Base-by-base conservation (phyloP, 2,797 vertebrate genomes). In the Halcyon chelicuti region DNA sequence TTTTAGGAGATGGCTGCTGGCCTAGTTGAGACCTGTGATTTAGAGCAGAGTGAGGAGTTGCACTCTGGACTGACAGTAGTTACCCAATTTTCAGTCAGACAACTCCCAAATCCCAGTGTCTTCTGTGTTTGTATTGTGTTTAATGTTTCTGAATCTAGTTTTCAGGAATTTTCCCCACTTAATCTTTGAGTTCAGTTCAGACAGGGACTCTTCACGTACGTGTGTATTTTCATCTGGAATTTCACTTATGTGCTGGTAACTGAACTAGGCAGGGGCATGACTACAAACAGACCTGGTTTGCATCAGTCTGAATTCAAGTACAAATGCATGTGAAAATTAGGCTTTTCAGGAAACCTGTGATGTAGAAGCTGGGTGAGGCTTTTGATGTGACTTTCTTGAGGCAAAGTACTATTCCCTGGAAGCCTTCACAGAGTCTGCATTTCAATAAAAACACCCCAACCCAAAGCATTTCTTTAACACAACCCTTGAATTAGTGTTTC, bases 71-170 rank as follows among this genome's bases (percentile, higher is more conserved):
- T 65, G 42, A 61, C 5, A 11, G 51, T 16, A 49, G 39, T 70
- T 82, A 22, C 79, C 58, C 60, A 33, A 1, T 88, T 92, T 67
- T 70, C 49, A 47, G 67, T 61, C 37, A 29, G 2, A 0, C 28
- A 51, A 0, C 11, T 54, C 31, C 40, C 66, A 12, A 55, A 86
- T 19, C 42, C 44, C 13, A 25, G 3, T 0, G 0, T 71, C 17
- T 57, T 63, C 39, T 33, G 5, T 12, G 14, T 72, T 72, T 3
- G 0, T 58, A 25, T 28, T 2, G 1, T 23, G 7, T 54, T 51
- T 71, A 0, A 49, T 19, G 4, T 40, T 62, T 60, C 33, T 33
- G 9, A 40, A 5, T 83, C 47, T 62, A 13, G 12, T 68, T 91
- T 68, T 84, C 49, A 77, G 66, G 49, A 40, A 3, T 63, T 79